A percentile compares a stretch with the other conserved stretches of the same genome.
These are phyloP conservation scores for Coreius guichenoti DNA, from an alignment of 2,797 vertebrate species.

Conservation along the genomic window DNA sequence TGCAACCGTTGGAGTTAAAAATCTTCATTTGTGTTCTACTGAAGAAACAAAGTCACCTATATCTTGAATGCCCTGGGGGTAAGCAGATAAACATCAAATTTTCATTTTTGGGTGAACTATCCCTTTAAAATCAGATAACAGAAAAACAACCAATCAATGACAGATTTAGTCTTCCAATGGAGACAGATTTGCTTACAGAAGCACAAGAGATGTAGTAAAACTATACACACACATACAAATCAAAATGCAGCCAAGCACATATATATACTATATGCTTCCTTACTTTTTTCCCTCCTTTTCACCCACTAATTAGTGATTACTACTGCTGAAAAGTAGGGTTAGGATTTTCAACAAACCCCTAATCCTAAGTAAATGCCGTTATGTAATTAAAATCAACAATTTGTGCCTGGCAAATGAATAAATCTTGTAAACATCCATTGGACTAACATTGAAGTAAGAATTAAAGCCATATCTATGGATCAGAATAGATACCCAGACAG, in stretches of 20 bases:
- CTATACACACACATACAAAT: constrained; percentile 19
- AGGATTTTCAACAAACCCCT: background rate
- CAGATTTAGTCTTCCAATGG: constrained; percentile 50
- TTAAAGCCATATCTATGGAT: background rate
- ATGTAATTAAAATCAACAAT: background rate
- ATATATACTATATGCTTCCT: background rate
- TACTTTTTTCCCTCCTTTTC: background rate
- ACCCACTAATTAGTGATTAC: background rate
- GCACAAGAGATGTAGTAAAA: background rate
- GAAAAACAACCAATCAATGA: constrained; percentile 32
- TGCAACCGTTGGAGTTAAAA: too few relatives aligned
- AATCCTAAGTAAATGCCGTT: background rate
- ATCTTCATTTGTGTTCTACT: too few relatives aligned
- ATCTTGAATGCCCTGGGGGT: too few relatives aligned
- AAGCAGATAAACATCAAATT: too few relatives aligned
- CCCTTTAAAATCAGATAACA: constrained; percentile 16
- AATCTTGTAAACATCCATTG: background rate
- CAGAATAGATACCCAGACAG: background rate
- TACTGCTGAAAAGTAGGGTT: background rate
- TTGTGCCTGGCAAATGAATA: background rate
- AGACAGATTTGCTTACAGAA: constrained; percentile 2
- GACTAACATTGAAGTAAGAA: background rate
- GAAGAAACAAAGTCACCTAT: too few relatives aligned
- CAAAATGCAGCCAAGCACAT: background rate
- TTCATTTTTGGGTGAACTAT: too few relatives aligned